Evolutionary conservation across 2,797 vertebrate species (phyloP).

Genomic region (Labeo calbasu): DNA sequence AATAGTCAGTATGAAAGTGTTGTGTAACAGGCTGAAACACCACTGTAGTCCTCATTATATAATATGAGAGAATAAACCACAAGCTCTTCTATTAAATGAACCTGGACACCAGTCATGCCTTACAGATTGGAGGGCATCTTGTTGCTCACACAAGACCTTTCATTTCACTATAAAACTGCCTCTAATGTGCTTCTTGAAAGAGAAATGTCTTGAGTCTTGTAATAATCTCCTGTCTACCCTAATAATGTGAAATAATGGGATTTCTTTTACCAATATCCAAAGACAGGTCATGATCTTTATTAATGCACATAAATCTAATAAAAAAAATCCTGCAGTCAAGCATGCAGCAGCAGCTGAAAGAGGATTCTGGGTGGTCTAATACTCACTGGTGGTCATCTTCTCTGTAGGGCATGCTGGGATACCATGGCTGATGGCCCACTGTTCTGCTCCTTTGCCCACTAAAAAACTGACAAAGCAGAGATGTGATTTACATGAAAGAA

Average conservation of each 20-base stretch:
- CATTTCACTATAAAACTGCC: background rate
- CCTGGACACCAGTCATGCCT: slow-evolving; percentile 23
- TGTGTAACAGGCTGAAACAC: slow-evolving; percentile 25
- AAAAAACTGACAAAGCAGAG: slow-evolving; percentile 83
- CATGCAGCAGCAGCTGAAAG: background rate
- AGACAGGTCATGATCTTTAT: background rate
- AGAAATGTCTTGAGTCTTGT: background rate
- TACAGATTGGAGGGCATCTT: background rate
- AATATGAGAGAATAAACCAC: slow-evolving; percentile 28
- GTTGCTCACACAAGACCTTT: background rate
- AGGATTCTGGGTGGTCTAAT: slow-evolving; percentile 42
- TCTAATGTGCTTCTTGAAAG: background rate
- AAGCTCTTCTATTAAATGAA: slow-evolving; percentile 26
- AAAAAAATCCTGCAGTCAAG: background rate
- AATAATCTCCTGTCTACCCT: background rate
- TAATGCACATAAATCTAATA: background rate
- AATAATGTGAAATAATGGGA: background rate
- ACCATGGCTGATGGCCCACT: slow-evolving; percentile 95
- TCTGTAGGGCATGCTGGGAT: slow-evolving; percentile 93
- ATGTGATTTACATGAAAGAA: background rate
- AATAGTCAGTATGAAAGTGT: background rate
- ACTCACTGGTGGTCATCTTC: slow-evolving; percentile 97
- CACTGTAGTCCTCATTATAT: background rate
- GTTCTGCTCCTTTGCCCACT: slow-evolving; percentile 95
- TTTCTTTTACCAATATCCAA: background rate